These are phyloP conservation scores for Jaculus jaculus DNA, from an alignment of 2,113 vertebrate species.

Conservation along the genomic window DNA sequence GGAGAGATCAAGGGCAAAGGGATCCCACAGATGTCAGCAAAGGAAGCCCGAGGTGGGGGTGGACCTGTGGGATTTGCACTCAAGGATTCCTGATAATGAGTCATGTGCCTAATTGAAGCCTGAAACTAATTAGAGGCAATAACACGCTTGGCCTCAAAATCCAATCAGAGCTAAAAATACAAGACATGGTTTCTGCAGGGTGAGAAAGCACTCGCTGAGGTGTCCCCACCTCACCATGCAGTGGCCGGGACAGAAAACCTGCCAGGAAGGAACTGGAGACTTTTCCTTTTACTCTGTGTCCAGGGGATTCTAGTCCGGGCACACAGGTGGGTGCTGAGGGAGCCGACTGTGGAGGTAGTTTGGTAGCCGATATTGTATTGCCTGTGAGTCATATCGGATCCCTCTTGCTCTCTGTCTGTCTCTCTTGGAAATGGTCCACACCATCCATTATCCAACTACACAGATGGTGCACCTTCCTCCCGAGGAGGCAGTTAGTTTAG, in stretches of 20 bases:
- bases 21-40: background rate
- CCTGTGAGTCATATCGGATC: background rate
- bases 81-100: constrained; percentile 3
- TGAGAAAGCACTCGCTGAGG: rapidly evolving
- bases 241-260: rapidly evolving
- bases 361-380: background rate
- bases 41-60: background rate
- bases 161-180: background rate
- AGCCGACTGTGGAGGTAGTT: rapidly evolving
- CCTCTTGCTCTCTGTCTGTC: background rate
- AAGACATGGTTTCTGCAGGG: background rate
- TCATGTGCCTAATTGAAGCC: background rate
- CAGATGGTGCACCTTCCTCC: rapidly evolving
- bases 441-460: too few relatives aligned
- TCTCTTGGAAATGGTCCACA: background rate
- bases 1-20: background rate
- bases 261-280: rapidly evolving
- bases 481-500: background rate
- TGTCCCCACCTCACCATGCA: background rate
- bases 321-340: background rate
- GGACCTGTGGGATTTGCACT: background rate
- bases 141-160: background rate
- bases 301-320: background rate
- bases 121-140: constrained; percentile 65
- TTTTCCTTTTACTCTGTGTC: rapidly evolving